Percentiles rank a stretch among this genome's conserved stretches.
These are phyloP conservation scores for Oriolus oriolus DNA, from an alignment of 2,113 vertebrate genomes.

Conservation along the genomic window DNA sequence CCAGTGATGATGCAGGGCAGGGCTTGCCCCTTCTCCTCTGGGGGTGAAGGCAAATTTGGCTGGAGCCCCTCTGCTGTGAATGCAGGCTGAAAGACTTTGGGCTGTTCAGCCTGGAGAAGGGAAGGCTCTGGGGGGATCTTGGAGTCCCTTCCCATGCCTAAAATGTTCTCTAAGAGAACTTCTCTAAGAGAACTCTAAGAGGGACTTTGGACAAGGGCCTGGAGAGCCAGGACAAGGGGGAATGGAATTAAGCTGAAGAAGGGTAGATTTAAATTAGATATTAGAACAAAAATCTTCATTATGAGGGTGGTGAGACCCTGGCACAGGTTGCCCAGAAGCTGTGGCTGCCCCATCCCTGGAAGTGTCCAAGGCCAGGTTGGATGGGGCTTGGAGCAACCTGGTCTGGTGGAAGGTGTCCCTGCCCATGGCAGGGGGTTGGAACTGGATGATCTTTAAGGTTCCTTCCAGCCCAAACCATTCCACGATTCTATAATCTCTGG, in stretches of 20 bases:
- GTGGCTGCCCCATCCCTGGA: not conserved
- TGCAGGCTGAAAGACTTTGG: not conserved
- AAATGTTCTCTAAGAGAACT: not conserved
- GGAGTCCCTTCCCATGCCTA: not conserved
- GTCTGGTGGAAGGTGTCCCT: not conserved
- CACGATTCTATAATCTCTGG: not conserved
- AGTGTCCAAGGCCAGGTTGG: not conserved
- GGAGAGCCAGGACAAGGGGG: not conserved
- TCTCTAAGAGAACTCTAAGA: not conserved
- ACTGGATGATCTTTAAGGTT: not conserved
- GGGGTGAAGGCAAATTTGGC: not conserved
- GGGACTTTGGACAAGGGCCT: not conserved
- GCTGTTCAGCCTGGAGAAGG: not conserved
- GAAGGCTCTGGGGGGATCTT: not conserved
- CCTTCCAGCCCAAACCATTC: not conserved
- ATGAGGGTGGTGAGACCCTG: not conserved
- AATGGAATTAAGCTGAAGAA: not conserved
- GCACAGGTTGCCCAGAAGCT: not conserved
- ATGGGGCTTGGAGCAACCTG: not conserved
- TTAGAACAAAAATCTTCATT: not conserved
- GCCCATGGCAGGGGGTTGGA: not conserved
- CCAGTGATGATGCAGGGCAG: not conserved
- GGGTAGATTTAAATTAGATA: fast-evolving
- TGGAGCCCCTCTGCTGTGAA: not conserved
- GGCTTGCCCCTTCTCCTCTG: not conserved